phyloP scores from a whole-genome alignment of 2,888 invertebrate species.

The Calephelis perditalis region DNA sequence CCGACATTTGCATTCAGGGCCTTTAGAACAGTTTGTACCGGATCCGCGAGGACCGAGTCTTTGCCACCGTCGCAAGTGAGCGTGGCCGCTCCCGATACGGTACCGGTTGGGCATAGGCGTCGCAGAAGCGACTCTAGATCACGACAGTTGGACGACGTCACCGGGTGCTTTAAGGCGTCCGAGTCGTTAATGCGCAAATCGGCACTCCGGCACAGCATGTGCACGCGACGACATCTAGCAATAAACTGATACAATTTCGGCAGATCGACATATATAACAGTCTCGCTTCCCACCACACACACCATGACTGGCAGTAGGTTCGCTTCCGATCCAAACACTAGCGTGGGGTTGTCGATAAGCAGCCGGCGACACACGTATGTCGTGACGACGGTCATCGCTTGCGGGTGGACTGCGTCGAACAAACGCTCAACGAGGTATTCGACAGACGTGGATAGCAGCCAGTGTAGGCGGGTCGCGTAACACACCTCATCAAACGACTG shows the following conservation, averaged over 20 bases:
- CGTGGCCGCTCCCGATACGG: conserved; percentile 11
- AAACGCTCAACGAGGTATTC: conserved; percentile 12
- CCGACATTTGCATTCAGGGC: conserved; percentile 11
- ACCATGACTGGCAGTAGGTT: conserved; percentile 14
- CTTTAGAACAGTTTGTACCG: conserved; percentile 4
- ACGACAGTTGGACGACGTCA: conserved; percentile 1
- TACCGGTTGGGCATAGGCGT: conserved; percentile 5
- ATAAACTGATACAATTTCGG: conserved; percentile 14
- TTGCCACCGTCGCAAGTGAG: conserved; percentile 1
- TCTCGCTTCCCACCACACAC: conserved; percentile 12
- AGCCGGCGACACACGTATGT: conserved; percentile 14
- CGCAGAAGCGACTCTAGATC: conserved; percentile 13
- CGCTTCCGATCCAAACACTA: conserved; percentile 14
- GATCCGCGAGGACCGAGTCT: conserved; percentile 8
- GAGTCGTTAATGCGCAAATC: conserved; percentile 13
- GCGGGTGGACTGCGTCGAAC: conserved; percentile 10
- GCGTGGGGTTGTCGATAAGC: conserved; percentile 9
- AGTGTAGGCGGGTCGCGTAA: conserved; percentile 14
- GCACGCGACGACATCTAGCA: conserved; percentile 15
- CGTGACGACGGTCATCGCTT: conserved; percentile 8
- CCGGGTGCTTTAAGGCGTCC: not conserved
- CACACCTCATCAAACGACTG: conserved; percentile 16
- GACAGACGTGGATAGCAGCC: conserved; percentile 12
- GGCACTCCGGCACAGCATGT: conserved; percentile 14
- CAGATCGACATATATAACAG: conserved; percentile 13